Evolutionary conservation across 2,113 vertebrate genomes (phyloP).

Genomic region (Anoura caudifer): DNA sequence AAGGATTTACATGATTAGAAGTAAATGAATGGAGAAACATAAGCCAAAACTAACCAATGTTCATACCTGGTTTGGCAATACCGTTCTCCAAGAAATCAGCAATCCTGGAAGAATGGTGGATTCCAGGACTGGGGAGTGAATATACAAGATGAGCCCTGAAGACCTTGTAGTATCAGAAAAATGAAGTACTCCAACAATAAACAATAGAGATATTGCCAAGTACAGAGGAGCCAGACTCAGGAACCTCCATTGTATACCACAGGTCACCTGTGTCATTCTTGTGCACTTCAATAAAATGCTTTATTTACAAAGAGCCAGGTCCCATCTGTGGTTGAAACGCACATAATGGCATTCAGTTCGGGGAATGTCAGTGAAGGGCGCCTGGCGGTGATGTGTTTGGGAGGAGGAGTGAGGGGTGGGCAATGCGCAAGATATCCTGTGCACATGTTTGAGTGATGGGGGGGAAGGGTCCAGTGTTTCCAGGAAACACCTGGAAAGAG

Average conservation of each 20-base stretch:
- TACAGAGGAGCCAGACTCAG: not conserved
- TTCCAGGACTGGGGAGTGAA: not conserved
- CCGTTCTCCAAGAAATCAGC: not conserved
- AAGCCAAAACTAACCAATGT: not conserved
- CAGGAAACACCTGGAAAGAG: not conserved
- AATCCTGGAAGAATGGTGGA: not conserved
- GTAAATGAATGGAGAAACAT: not conserved
- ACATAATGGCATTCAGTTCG: not conserved
- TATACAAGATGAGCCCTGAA: too few relatives aligned
- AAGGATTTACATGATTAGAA: not conserved
- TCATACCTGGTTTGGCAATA: too few relatives aligned
- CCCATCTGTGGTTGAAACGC: not conserved
- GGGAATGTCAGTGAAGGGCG: too few relatives aligned
- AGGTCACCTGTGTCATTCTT: not conserved
- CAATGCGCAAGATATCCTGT: not conserved
- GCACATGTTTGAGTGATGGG: not conserved
- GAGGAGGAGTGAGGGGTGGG: accelerated
- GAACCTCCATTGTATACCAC: not conserved
- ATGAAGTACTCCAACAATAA: not conserved
- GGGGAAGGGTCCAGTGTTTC: not conserved
- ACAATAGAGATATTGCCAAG: not conserved
- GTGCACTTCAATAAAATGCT: not conserved
- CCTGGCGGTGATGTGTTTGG: not conserved
- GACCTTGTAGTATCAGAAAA: not conserved
- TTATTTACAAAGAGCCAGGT: not conserved